Evolutionary conservation across 2,797 vertebrate genomes (phyloP).

Genomic region (Alca torda): DNA sequence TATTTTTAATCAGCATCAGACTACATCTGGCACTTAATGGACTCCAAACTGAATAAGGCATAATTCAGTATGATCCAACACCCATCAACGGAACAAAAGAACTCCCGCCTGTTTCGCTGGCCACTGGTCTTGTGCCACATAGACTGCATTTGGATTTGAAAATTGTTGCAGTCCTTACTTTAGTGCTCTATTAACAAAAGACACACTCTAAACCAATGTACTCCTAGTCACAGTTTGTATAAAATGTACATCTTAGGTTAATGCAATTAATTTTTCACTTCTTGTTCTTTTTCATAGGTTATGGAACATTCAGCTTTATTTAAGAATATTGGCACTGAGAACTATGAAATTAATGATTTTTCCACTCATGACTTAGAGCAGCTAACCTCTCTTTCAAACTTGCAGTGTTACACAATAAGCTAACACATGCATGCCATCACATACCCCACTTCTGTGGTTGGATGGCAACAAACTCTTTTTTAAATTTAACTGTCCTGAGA

Average conservation of each 20-base stretch:
- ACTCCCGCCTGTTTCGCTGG: background rate
- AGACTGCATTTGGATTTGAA: background rate
- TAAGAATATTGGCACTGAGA: background rate
- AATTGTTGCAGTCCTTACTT: background rate
- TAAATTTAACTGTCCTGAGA: background rate
- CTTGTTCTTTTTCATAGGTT: background rate
- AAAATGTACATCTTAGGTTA: background rate
- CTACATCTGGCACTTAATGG: background rate
- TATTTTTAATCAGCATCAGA: background rate
- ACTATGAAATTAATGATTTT: background rate
- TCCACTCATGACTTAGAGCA: background rate
- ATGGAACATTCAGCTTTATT: background rate
- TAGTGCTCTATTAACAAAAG: background rate
- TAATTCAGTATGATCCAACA: background rate
- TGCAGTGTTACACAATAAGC: background rate
- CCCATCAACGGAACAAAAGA: background rate
- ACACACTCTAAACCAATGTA: background rate
- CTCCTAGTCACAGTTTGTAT: background rate
- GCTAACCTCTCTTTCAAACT: background rate
- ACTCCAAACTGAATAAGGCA: background rate
- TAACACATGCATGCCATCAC: background rate
- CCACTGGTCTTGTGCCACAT: background rate
- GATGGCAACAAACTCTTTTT: background rate
- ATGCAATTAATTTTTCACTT: background rate
- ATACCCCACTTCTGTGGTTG: background rate